These are phyloP conservation scores for Drosophila ambigua DNA, from an alignment of 1,140 invertebrate genomes.

Conservation along the genomic window DNA sequence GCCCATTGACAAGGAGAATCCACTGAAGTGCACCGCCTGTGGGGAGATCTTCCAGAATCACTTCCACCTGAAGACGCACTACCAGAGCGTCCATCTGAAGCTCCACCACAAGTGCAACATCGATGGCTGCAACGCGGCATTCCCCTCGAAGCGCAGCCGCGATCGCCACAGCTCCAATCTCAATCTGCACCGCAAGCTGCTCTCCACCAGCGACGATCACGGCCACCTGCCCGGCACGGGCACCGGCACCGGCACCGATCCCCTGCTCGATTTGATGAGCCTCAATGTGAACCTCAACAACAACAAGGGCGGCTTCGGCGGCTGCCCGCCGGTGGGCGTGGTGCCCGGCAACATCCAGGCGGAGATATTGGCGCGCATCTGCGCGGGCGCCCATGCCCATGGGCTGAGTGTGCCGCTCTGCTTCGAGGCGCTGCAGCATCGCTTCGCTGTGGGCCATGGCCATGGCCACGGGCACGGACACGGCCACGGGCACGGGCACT, in stretches of 20 bases:
- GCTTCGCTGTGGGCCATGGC: constrained; percentile 68
- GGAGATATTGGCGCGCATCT: constrained; percentile 93
- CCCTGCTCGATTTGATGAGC: constrained; percentile 72
- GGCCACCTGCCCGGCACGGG: constrained; percentile 52
- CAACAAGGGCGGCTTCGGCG: constrained; percentile 65
- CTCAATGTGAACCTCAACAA: constrained; percentile 75
- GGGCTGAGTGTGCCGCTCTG: constrained; percentile 84
- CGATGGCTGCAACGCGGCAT: constrained; percentile 97
- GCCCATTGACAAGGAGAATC: constrained; percentile 91
- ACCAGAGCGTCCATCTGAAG: constrained; percentile 97
- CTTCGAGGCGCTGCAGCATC: constrained; percentile 85
- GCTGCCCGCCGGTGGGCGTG: background rate
- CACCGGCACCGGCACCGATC: constrained; percentile 72
- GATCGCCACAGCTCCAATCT: constrained; percentile 97
- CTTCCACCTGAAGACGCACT: constrained; percentile 97
- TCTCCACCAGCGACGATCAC: constrained; percentile 89
- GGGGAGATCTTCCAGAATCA: constrained; percentile 97
- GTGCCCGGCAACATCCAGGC: constrained; percentile 86
- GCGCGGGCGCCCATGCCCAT: constrained; percentile 86
- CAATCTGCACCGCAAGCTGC: constrained; percentile 94
- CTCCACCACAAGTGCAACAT: constrained; percentile 98
- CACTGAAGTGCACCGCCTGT: constrained; percentile 93
- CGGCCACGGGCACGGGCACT: constrained; percentile 1
- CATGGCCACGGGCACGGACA: constrained; percentile 44
- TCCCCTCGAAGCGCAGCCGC: constrained; percentile 96